Percentiles rank a stretch among this genome's conserved stretches.
Evolutionary conservation across 2,888 invertebrate species (phyloP).

Genomic region (Serrognathus titanus): DNA sequence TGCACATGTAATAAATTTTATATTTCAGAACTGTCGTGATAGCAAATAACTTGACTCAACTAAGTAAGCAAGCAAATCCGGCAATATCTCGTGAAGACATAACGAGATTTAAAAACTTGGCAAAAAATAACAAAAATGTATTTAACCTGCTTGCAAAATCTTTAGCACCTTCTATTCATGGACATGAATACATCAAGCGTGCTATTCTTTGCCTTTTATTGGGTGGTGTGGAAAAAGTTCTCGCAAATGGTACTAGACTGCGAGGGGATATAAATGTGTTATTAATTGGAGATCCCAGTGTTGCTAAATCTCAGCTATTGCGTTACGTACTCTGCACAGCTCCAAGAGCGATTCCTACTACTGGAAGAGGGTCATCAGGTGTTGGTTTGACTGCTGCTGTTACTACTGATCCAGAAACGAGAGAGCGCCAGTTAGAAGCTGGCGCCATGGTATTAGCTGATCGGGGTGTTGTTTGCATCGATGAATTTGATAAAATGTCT

Average conservation of each 20-base stretch:
- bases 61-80: constrained; percentile 82
- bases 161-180: constrained; percentile 96
- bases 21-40: constrained; percentile 80
- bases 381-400: constrained; percentile 99
- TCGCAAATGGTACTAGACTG: constrained; percentile 87
- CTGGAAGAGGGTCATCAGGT: constrained; percentile 96
- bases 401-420: constrained; percentile 92
- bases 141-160: constrained; percentile 89
- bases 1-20: constrained; percentile 16
- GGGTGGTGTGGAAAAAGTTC: constrained; percentile 92
- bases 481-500: constrained; percentile 99
- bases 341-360: constrained; percentile 94
- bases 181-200: constrained; percentile 93
- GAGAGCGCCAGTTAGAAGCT: constrained; percentile 73
- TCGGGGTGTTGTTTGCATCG: constrained; percentile 93
- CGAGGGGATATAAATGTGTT: constrained; percentile 63
- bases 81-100: constrained; percentile 84
- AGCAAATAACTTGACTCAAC: constrained; percentile 85
- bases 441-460: constrained; percentile 99
- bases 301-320: constrained; percentile 94
- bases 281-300: constrained; percentile 97
- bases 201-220: constrained; percentile 91
- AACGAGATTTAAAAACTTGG: constrained; percentile 78
- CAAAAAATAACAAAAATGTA: constrained; percentile 70
- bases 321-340: constrained; percentile 94